Evolutionary conservation across 2,797 vertebrate genomes (phyloP).

Genomic region (Nasua narica): DNA sequence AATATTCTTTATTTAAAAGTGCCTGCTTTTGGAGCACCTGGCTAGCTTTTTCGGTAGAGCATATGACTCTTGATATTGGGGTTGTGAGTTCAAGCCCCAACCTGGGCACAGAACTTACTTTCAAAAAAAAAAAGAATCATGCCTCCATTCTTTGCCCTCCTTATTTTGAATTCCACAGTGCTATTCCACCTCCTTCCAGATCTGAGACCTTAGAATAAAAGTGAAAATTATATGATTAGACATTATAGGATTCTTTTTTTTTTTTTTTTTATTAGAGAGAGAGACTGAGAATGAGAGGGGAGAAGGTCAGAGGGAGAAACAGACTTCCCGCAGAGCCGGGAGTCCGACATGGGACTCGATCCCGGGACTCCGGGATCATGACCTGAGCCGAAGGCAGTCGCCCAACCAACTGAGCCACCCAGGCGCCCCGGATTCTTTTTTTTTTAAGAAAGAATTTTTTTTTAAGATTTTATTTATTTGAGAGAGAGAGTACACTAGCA

Average conservation of each 20-base stretch:
- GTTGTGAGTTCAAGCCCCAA: not conserved
- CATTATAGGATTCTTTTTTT: not conserved
- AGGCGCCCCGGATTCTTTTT: no score
- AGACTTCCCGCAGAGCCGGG: no score
- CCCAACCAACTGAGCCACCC: no score
- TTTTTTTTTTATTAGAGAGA: no score
- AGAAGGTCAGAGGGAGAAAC: no score
- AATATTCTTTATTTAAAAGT: slow-evolving; percentile 8
- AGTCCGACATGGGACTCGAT: no score
- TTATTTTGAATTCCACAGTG: not conserved
- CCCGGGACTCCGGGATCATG: no score
- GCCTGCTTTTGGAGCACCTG: not conserved
- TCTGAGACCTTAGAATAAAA: slow-evolving; percentile 3
- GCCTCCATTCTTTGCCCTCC: not conserved
- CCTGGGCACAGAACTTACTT: not conserved
- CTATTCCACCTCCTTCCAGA: not conserved
- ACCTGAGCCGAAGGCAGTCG: no score
- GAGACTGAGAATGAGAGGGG: no score
- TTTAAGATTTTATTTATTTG: not conserved
- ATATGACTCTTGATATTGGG: not conserved
- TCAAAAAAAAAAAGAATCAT: not conserved
- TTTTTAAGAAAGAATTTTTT: not conserved
- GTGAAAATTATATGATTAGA: not conserved
- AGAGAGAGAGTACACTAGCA: not conserved
- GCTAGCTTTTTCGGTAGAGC: not conserved